Percentiles rank a stretch among this genome's conserved stretches.
phyloP scores from a whole-genome alignment of 2,797 vertebrate species.

The Syncerus caffer region DNA sequence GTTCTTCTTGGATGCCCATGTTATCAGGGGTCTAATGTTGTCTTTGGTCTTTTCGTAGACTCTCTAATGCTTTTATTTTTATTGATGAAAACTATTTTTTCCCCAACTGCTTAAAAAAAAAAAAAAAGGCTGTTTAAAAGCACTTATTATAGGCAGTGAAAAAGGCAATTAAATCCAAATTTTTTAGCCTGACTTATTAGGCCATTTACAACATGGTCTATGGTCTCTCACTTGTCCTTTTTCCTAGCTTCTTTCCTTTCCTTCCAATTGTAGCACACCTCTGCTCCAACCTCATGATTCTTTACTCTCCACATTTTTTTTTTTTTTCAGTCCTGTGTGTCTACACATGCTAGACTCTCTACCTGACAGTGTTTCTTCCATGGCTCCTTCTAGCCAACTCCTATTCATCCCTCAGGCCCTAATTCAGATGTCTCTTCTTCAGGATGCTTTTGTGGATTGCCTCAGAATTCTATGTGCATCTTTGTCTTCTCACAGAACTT shows the following conservation, averaged over 20 bases:
- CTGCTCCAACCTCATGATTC: neutral
- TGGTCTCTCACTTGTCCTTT: neutral
- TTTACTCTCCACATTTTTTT: neutral
- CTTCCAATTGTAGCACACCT: neutral
- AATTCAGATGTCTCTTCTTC: neutral
- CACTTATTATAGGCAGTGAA: neutral
- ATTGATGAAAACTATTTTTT: neutral
- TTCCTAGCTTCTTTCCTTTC: neutral
- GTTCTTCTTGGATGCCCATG: neutral
- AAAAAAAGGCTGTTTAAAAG: neutral
- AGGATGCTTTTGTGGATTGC: neutral
- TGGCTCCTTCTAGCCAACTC: neutral
- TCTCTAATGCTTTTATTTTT: neutral
- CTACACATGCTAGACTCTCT: neutral
- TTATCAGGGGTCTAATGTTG: neutral
- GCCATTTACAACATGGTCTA: neutral
- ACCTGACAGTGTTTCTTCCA: neutral
- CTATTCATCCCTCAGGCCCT: neutral
- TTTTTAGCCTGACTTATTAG: neutral
- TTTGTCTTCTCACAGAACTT: conserved; percentile 35
- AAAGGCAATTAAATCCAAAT: neutral
- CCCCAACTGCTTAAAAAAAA: neutral
- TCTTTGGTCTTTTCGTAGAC: neutral
- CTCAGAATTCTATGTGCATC: neutral
- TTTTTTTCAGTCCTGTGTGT: neutral